Conservation (phyloP, 2,888 invertebrate genomes). For the Cybosia mesomella region DNA sequence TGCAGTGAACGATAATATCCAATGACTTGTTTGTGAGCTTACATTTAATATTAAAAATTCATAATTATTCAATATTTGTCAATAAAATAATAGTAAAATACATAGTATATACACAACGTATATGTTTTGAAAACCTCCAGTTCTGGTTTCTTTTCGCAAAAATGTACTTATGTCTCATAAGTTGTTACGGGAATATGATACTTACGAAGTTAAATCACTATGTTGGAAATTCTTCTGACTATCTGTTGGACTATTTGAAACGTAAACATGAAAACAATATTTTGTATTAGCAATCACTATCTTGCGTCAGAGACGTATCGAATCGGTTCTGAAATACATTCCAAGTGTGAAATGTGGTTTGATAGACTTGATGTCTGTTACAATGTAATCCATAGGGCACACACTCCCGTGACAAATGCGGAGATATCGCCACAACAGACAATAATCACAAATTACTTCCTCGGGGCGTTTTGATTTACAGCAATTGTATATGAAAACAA, state of each 20-base stretch:
- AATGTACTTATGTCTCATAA: neutral
- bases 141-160: neutral
- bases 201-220: neutral
- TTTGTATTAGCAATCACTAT: neutral
- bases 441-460: conserved; percentile 74
- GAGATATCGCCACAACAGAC: conserved; percentile 65
- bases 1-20: neutral
- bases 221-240: conserved; percentile 3
- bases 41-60: neutral
- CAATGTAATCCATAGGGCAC: conserved; percentile 28
- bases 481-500: conserved; percentile 53
- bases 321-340: conserved; percentile 14
- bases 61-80: neutral
- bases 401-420: conserved; percentile 63
- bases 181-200: neutral
- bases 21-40: neutral
- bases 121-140: neutral
- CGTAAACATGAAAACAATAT: conserved; percentile 3
- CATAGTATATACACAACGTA: too few species aligned
- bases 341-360: conserved; percentile 17
- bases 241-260: conserved; percentile 8
- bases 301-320: conserved; percentile 11
- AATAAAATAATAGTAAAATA: conserved; percentile 5
- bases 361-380: conserved; percentile 14
- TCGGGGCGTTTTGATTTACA: conserved; percentile 57